Percentiles rank a stretch among this genome's conserved stretches.
Conservation (phyloP, 2,113 vertebrate genomes). For the Etheostoma spectabile region DNA sequence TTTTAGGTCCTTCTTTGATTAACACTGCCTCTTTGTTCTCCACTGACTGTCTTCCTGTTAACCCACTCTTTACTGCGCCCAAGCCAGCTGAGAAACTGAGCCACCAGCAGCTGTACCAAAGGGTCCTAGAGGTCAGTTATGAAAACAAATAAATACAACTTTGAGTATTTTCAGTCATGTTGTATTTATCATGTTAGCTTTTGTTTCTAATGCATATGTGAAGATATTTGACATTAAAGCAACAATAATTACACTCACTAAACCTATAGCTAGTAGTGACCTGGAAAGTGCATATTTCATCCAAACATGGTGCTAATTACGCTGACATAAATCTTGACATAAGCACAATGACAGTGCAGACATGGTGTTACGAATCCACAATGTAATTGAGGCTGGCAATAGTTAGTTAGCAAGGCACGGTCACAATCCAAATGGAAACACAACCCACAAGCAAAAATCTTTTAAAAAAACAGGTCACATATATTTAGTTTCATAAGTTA, state of each 20-base stretch:
- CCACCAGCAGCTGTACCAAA: conserved; percentile 69
- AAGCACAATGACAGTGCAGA: not conserved
- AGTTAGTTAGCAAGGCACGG: not conserved
- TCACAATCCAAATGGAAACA: not conserved
- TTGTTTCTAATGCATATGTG: not conserved
- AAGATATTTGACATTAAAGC: not conserved
- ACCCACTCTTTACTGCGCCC: not conserved
- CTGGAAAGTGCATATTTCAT: not conserved
- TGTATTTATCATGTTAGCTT: not conserved
- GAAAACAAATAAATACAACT: not conserved
- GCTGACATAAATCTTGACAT: not conserved
- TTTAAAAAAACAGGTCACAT: too few species aligned
- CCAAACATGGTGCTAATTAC: not conserved
- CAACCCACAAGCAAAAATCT: not conserved
- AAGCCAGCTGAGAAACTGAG: conserved; percentile 52
- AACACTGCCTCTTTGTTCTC: not conserved
- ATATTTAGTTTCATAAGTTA: too few species aligned
- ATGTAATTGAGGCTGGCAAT: not conserved
- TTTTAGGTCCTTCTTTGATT: conserved; percentile 8
- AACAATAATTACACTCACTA: not conserved
- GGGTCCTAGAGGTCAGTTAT: conserved; percentile 69
- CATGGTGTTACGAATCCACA: not conserved
- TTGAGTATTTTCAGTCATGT: not conserved
- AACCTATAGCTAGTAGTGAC: not conserved
- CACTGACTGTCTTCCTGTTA: not conserved